Base-by-base conservation (phyloP, 2,888 invertebrate genomes). In the Scaptomyza tumidula region DNA sequence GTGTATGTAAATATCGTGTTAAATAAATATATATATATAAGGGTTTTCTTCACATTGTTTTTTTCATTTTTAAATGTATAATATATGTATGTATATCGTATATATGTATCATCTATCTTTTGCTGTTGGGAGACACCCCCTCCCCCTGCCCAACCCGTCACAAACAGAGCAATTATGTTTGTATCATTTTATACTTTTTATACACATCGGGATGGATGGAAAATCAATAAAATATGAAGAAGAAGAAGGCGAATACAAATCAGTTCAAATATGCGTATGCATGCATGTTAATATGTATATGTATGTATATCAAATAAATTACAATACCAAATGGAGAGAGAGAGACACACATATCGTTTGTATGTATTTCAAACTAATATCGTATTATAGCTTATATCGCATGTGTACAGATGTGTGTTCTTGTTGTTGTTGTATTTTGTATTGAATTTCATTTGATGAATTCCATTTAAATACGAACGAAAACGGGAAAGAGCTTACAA, bases 261-360 rank as follows among this genome's bases (percentile, higher is more conserved):
- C 76, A 68, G 68, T 75, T 75, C 68, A 63, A 45, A 59, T 37
- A 37, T 37, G 37, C n/a, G 14, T 39, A 9, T n/a, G n/a, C 6
- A 62, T 59, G 56, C 71, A 70, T 37, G 13, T 37, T n/a, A n/a
- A 37, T 39, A 2, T 37, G n/a, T n/a, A 59, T 59, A 53, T 66
- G 56, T 59, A 53, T 66, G 56, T 74, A 69, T 65, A 59, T 75
- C 24, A 61, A 84, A 78, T 85, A 75, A 80, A 78, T 80, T 83
- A 75, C 78, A 80, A 73, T 83, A 78, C 72, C 66, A 80, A 75
- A 39, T 14, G 33, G 3, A 24, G 24, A 24, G 24, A 24, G 24
- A 24, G 24, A 24, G 52, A 61, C 53, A 61, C 50, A 24, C 3
- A 24, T 24, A 24, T 24, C 24, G 24, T 45, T 66, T 29, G n/a